phyloP scores from a whole-genome alignment of 2,797 vertebrate species.

The Paramormyrops hopkinsi region DNA sequence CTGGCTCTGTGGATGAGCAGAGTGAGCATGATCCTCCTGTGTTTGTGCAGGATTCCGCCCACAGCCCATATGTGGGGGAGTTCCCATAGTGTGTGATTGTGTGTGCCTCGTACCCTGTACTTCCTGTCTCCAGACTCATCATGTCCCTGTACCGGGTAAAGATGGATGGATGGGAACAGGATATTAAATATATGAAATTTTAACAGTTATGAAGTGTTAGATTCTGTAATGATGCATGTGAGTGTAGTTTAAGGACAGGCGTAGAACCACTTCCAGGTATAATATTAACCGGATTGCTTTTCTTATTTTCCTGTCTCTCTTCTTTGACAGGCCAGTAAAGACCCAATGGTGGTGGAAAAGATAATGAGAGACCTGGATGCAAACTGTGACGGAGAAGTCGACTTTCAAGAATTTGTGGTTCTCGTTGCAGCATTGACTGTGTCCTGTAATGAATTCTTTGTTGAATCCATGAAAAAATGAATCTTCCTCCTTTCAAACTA shows the following conservation, averaged over 20 bases:
- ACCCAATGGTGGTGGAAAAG: conserved; percentile 69
- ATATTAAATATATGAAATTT: not conserved
- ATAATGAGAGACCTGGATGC: conserved; percentile 83
- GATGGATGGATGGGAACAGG: not conserved
- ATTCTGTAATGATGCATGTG: not conserved
- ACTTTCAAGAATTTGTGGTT: conserved; percentile 89
- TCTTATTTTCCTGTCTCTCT: not conserved
- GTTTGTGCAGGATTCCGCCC: not conserved
- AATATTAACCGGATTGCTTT: not conserved
- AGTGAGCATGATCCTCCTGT: not conserved
- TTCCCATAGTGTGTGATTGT: not conserved
- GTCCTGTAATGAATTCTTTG: conserved; percentile 82
- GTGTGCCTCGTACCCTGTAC: not conserved
- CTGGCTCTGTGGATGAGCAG: not conserved
- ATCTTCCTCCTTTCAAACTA: not conserved
- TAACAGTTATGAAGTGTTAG: not conserved
- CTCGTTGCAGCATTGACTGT: conserved; percentile 79
- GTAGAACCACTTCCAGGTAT: too few species aligned
- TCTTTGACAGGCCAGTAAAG: conserved; percentile 61
- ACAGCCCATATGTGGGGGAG: not conserved
- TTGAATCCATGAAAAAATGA: conserved; percentile 49
- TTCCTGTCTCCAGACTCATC: not conserved
- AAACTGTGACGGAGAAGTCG: conserved; percentile 77
- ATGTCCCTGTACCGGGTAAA: not conserved
- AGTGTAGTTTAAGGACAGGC: not conserved